Evolutionary conservation across 2,888 invertebrate genomes (phyloP), one percentile per base, ranked within the genome.

Genomic region (Cephalotes varians): DNA sequence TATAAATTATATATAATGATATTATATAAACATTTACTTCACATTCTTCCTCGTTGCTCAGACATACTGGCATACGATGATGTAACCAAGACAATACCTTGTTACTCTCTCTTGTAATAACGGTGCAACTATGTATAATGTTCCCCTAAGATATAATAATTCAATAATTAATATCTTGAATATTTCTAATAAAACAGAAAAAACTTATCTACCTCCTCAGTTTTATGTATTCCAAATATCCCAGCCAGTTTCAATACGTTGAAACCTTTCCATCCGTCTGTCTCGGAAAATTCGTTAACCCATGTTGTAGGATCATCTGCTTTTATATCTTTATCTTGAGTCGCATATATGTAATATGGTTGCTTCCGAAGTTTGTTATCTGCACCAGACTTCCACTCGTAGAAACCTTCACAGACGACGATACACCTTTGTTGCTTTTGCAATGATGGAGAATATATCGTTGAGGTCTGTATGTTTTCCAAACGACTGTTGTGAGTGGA

Each of bases 401-500:
- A 97, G 92, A 97, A 98, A 72, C 98, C 98, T 95, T 98, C 98
- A 85, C 96, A 97, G 15, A 98, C 92, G 34, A 98, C 95, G 9
- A 98, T 96, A 95, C 98, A 98, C 87, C 98, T 96, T 86, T 96
- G 96, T 12, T 98, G 97, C 88, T 96, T 95, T 60, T 95, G 95
- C 73, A 98, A 95, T 18, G 97, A 96, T 0, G 96, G 95, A 72
- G 95, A 95, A 93, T 97, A 98, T 1, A 98, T 95, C 88, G 96
- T 96, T 9, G 98, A 98, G n/a, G 21, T 73, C 12, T 83, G 49
- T 88, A 98, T 95, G 73, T 96, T 96, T 94, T 98, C 98, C 58
- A 97, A 92, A 1, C 98, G 95, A 88, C 97, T 97, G 93, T 98
- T 98, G 92, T 97, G 97, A 51, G 97, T 98, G 51, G 96, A 96